Percentiles rank a stretch among this genome's conserved stretches.
Evolutionary conservation across 2,113 vertebrate species (phyloP).

Genomic region (Percopsis transmontana): DNA sequence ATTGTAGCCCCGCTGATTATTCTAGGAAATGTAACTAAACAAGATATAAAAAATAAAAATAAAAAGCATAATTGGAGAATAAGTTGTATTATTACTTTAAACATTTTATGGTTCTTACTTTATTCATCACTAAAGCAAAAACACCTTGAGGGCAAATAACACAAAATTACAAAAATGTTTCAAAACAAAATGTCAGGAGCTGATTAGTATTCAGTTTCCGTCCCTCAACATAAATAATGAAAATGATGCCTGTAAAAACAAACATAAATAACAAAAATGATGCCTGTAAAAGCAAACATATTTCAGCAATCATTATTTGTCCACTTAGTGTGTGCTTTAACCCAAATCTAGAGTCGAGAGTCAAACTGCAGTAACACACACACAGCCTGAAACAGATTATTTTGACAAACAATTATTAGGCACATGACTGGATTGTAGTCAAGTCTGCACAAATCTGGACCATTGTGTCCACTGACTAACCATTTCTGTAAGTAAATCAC

Average conservation of each 20-base stretch:
- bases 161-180: conserved; percentile 1
- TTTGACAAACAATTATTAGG: conserved; percentile 53
- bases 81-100: no score
- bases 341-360: conserved; percentile 49
- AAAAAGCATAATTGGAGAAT: no score
- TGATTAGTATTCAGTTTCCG: conserved; percentile 53
- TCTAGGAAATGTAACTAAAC: no score
- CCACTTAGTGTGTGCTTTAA: conserved; percentile 35
- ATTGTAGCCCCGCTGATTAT: no score
- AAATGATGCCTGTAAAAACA: conserved; percentile 19
- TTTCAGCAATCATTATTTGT: conserved; percentile 49
- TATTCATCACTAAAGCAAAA: neutral
- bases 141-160: neutral
- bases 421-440: no score
- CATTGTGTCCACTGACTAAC: conserved; percentile 24
- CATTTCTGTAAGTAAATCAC: conserved; percentile 7
- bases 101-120: neutral
- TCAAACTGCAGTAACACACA: conserved; percentile 24
- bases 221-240: conserved; percentile 6
- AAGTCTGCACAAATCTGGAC: no score
- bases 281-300: conserved; percentile 33
- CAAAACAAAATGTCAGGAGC: conserved; percentile 15
- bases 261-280: conserved; percentile 10
- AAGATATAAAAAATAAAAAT: no score
- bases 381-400: conserved; percentile 35